Evolutionary conservation across 1,140 invertebrate genomes (phyloP).

Genomic region (Caenorhabditis latens): DNA sequence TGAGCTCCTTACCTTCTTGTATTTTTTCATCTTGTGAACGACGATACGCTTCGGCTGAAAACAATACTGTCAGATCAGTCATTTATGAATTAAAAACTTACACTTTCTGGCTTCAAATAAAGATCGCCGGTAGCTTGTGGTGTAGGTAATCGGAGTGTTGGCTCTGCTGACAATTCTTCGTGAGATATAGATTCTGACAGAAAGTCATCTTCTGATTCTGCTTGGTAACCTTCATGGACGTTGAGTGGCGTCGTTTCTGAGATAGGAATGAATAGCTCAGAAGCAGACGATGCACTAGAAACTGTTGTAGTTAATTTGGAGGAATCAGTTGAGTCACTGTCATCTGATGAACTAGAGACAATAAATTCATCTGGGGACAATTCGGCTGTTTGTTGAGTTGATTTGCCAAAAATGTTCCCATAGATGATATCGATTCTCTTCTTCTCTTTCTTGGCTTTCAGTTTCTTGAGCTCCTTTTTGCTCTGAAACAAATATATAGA

Average conservation of each 20-base stretch:
- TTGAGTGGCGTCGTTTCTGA: not conserved
- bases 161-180: not conserved
- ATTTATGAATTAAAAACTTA: not conserved
- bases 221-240: not conserved
- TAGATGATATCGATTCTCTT: not conserved
- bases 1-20: not conserved
- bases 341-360: slow-evolving; percentile 3
- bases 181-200: not conserved
- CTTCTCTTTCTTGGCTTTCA: not conserved
- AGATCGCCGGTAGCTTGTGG: not conserved
- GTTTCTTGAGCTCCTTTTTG: not conserved
- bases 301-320: not conserved
- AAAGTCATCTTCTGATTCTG: not conserved
- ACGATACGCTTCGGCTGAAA: not conserved
- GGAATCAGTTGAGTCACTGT: not conserved
- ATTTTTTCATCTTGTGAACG: slow-evolving; percentile 11
- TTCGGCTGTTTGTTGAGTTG: not conserved
- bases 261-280: not conserved
- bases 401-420: not conserved
- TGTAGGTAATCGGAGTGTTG: not conserved
- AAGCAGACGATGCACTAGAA: not conserved
- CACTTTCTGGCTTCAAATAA: not conserved
- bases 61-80: not conserved
- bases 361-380: not conserved
- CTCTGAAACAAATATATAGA: not conserved